Evolutionary conservation across 1,140 invertebrate species (phyloP), one percentile per base, ranked within the genome.

Genomic region (Drosophila setifemur): DNA sequence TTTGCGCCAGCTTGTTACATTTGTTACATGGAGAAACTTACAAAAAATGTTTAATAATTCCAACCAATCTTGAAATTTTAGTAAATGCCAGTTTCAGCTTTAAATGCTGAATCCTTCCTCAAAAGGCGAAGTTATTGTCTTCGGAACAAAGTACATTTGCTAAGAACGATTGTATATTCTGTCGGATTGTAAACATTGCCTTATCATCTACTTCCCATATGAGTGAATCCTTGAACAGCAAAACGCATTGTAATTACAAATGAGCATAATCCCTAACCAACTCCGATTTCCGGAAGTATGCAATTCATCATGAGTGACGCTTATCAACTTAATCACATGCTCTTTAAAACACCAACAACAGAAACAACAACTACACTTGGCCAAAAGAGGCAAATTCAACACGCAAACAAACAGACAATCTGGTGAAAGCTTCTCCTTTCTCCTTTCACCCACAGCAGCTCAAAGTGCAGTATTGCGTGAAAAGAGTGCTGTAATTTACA

Each of bases 401-500:
- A 39, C 35, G 33, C 55, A 63, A 72, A 45, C 68, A 71, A 42
- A 82, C 53, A 44, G 35, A 55, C 28, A 63, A 69, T 45, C 47
- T 26, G 55, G 42, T 53, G 37, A 49, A 60, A 23, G 39, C 39
- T 55, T 55, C 44, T 42, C 73, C 54, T 58, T 60, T 61, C 43
- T 26, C 29, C 28, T 23, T 26, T 37, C 33, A 18, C 49, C 44
- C 12, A 12, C 18, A 14, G 28, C 43, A 57, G 26, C 79, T 61
- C 75, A 73, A 85, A 85, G 81, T 86, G 79, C 79, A 86, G 71
- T 66, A 72, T 64, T 55, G 71, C 81, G 81, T 85, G 79, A 85
- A 85, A 86, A 75, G 61, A 68, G 74, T 86, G 60, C 75, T 73
- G 79, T 86, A 81, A 86, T 79, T 85, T 86, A 86, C 81, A 81